A percentile compares a stretch with the other conserved stretches of the same genome.
Conservation (phyloP, 2,113 vertebrate species). For the Potamarius usumacintae region DNA sequence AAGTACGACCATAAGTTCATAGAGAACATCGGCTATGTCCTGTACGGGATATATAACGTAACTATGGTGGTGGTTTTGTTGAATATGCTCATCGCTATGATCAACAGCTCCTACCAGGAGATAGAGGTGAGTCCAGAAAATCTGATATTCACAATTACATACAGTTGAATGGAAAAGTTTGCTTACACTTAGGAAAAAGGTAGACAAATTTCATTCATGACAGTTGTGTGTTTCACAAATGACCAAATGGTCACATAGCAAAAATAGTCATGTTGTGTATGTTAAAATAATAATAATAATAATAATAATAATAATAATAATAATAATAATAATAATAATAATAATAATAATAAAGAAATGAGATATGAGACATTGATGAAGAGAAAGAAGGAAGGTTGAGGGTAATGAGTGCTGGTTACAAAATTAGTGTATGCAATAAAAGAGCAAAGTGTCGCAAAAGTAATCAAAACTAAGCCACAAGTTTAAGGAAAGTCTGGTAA, state of each 20-base stretch:
- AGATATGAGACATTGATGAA: background rate
- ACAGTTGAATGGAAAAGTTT: background rate
- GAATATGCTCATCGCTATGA: constrained; percentile 93
- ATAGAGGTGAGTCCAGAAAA: constrained; percentile 79
- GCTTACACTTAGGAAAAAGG: background rate
- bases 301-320: background rate
- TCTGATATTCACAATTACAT: background rate
- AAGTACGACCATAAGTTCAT: constrained; percentile 92
- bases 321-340: background rate
- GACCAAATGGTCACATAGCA: background rate
- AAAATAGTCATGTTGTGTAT: background rate
- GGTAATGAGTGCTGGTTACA: background rate
- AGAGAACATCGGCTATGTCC: constrained; percentile 88
- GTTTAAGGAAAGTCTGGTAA: background rate
- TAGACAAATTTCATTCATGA: background rate
- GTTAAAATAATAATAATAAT: background rate
- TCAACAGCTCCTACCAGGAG: constrained; percentile 90
- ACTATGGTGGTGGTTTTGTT: constrained; percentile 90
- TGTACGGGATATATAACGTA: constrained; percentile 89
- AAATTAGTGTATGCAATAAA: background rate
- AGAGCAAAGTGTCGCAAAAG: background rate
- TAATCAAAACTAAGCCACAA: background rate
- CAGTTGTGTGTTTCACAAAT: background rate
- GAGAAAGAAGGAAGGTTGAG: background rate
- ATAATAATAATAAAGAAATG: background rate